Evolutionary conservation across 2,888 invertebrate genomes (phyloP).

Genomic region (Lumbricus terrestris): DNA sequence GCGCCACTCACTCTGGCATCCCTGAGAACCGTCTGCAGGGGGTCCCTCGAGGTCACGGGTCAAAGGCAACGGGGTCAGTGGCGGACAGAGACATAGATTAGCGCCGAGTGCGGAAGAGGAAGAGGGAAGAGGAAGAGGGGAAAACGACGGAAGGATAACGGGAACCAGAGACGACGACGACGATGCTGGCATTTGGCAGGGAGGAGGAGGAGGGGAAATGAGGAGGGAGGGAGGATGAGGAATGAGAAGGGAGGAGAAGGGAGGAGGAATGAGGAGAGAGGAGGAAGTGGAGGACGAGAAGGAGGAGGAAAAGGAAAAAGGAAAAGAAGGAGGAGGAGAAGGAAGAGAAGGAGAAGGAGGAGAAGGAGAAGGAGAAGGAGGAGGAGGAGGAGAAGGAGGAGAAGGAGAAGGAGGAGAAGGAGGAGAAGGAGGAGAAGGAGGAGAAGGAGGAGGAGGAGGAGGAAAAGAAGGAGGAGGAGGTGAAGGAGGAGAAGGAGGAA

Average conservation of each 20-base stretch:
- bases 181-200: not conserved
- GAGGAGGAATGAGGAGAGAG: not conserved
- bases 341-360: not conserved
- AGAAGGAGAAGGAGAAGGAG: not conserved
- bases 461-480: too few relatives aligned
- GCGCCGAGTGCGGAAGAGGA: not conserved
- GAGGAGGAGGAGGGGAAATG: not conserved
- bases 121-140: not conserved
- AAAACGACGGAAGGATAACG: not conserved
- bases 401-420: too few relatives aligned
- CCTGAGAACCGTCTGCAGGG: not conserved
- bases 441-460: too few relatives aligned
- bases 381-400: not conserved
- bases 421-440: too few relatives aligned
- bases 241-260: not conserved
- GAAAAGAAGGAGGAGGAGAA: not conserved
- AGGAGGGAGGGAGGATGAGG: too few relatives aligned
- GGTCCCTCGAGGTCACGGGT: not conserved
- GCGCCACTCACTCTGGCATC: not conserved
- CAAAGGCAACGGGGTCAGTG: constrained; percentile 16
- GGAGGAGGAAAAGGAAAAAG: not conserved
- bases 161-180: not conserved
- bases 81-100: constrained; percentile 5
- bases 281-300: not conserved
- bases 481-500: too few relatives aligned